Evolutionary conservation across 2,888 invertebrate species (phyloP), one percentile per base, ranked within the genome.

Genomic region (Heliothis peltigera): DNA sequence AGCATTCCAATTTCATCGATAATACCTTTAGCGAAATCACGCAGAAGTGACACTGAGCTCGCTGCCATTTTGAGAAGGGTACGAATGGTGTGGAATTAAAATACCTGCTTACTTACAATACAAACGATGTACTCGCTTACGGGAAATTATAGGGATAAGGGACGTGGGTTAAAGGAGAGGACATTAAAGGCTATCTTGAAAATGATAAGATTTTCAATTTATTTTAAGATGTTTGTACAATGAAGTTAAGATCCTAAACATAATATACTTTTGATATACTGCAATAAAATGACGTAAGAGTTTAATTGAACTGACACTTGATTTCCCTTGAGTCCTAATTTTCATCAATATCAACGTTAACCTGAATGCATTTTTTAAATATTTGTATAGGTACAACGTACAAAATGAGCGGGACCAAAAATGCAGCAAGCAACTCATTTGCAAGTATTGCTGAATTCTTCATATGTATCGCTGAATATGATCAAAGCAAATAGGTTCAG

Each of bases 1-100:
- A 68, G 59, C 25, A 64, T 64, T 74, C 59, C 66, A 80, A 72
- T 81, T 80, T 77, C 67, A 64, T 64, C 56, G 42, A 64, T 79
- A 75, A 79, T 76, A 55, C 67, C 63, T 61, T 59, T 21, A 49
- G 70, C 70, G 71, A 82, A 82, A 80, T 77, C 81, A 68, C 75
- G 70, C 73, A 80, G 71, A 77, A 69, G 68, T 80, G 84, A 81
- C 84, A 82, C 75, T 67, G 63, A 74, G 65, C 55, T 71, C 68
- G 25, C 70, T 70, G 74, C 73, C 74, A 72, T 48, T 77, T 80
- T 84, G 85, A 86, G 78, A 84, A 81, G 86, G 85, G 83, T 86
- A 70, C 71, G 70, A 80, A 72, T 77, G 69, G 49, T 71, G 49
- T 52, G 64, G 79, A 83, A 83, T 84, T 84, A 83, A 84, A 81